phyloP scores from a whole-genome alignment of 1,140 invertebrate species.

The Camponotus vicinus region DNA sequence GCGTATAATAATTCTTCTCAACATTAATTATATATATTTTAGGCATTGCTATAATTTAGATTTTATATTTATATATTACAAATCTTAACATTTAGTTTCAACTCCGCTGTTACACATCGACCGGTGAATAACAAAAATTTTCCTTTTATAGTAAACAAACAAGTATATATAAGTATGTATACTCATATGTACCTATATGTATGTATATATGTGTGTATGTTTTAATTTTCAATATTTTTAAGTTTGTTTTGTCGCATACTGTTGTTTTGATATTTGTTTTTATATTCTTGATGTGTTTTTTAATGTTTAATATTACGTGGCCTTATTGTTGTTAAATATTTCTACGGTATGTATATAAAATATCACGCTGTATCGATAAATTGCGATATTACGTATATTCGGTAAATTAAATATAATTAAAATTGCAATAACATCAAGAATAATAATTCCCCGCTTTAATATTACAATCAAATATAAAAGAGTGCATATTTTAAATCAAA shows the following conservation, averaged over 20 bases:
- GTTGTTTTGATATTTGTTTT: too few relatives aligned
- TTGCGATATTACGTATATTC: conserved; percentile 3
- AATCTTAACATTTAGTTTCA: too few relatives aligned
- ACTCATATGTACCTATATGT: too few relatives aligned
- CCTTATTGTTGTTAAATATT: conserved; percentile 38
- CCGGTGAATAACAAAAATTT: too few relatives aligned
- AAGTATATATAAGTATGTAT: too few relatives aligned
- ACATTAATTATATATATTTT: too few relatives aligned
- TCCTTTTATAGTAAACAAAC: too few relatives aligned
- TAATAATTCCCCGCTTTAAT: conserved; percentile 20
- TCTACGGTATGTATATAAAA: background rate
- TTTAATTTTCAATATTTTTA: background rate
- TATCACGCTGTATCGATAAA: background rate
- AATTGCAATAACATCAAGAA: conserved; percentile 3
- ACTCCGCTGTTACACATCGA: too few relatives aligned
- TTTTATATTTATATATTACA: too few relatives aligned
- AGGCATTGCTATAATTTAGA: too few relatives aligned
- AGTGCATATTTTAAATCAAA: background rate
- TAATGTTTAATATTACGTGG: background rate
- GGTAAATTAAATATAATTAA: background rate
- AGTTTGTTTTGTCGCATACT: background rate
- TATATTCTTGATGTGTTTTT: background rate
- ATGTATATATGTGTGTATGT: too few relatives aligned
- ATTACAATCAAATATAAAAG: background rate
- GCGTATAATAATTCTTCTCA: too few relatives aligned